Conservation (phyloP, 30 jellyfish, hydroid and myxozoan species). For the Sanderia malayensis region DNA sequence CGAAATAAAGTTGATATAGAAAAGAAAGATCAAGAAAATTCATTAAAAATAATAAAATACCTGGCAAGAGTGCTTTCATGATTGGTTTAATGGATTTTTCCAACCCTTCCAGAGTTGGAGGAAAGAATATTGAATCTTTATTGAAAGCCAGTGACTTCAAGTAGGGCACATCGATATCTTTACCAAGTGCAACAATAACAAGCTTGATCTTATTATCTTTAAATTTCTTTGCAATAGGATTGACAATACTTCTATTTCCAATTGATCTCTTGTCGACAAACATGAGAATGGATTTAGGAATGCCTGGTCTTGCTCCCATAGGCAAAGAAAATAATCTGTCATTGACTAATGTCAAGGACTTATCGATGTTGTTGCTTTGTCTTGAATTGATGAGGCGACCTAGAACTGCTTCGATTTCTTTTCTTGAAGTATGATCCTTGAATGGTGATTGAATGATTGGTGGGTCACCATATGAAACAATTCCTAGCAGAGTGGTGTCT, state of each 20-base stretch:
- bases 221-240: conserved; percentile 57
- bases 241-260: conserved; percentile 43
- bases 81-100: conserved; percentile 57
- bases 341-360: conserved; percentile 68
- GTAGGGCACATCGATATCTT: conserved; percentile 31
- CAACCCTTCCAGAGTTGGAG: conserved; percentile 69
- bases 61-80: conserved; percentile 63
- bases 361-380: conserved; percentile 46
- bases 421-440: conserved; percentile 27
- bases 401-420: conserved; percentile 2
- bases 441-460: conserved; percentile 31
- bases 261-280: conserved; percentile 66
- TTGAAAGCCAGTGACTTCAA: conserved; percentile 34
- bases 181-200: conserved; percentile 70
- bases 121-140: conserved; percentile 80
- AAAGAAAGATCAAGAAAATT: background rate
- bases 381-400: conserved; percentile 11
- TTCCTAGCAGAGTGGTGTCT: conserved; percentile 32
- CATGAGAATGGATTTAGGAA: conserved; percentile 66
- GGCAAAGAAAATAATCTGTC: conserved; percentile 49
- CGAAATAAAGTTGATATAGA: background rate
- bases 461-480: conserved; percentile 50
- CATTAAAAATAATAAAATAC: conserved; percentile 43
- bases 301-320: conserved; percentile 76
- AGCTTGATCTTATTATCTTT: conserved; percentile 70